Conservation (phyloP, 1,140 invertebrate genomes). For the Augochlora pura region DNA sequence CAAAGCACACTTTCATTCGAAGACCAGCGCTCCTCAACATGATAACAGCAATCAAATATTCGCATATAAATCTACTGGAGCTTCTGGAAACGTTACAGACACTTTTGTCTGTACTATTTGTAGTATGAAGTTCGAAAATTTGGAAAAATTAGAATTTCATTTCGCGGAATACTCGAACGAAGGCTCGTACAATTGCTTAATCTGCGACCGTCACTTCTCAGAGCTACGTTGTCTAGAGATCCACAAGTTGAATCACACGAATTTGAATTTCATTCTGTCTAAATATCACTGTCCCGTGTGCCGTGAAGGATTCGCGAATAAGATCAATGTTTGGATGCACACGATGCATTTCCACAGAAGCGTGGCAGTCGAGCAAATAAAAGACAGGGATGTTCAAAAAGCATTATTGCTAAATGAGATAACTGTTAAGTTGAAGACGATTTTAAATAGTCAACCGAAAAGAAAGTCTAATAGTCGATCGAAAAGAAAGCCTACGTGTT, state of each 20-base stretch:
- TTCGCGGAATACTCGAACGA: conserved; percentile 48
- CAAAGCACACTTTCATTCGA: conserved; percentile 56
- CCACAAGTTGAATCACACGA: conserved; percentile 52
- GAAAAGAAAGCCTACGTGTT: conserved; percentile 21
- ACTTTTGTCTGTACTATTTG: conserved; percentile 42
- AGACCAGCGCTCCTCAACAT: too few relatives aligned
- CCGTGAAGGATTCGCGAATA: conserved; percentile 31
- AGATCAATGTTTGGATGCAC: conserved; percentile 24
- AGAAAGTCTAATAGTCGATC: too few relatives aligned
- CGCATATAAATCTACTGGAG: neutral
- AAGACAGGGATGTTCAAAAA: too few relatives aligned
- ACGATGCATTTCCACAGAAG: conserved; percentile 55
- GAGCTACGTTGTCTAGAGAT: conserved; percentile 24
- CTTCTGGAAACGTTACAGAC: neutral
- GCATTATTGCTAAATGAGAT: too few relatives aligned
- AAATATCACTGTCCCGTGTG: conserved; percentile 51
- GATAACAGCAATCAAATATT: neutral
- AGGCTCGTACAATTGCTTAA: conserved; percentile 37
- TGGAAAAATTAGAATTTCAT: conserved; percentile 44
- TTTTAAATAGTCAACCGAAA: neutral
- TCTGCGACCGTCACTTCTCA: conserved; percentile 51
- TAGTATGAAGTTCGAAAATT: conserved; percentile 39
- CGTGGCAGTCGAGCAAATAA: fast-evolving
- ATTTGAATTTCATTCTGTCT: neutral
- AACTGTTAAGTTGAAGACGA: too few relatives aligned